Base-by-base conservation (phyloP, 2,888 invertebrate genomes). In the Drosophila rellima region DNA sequence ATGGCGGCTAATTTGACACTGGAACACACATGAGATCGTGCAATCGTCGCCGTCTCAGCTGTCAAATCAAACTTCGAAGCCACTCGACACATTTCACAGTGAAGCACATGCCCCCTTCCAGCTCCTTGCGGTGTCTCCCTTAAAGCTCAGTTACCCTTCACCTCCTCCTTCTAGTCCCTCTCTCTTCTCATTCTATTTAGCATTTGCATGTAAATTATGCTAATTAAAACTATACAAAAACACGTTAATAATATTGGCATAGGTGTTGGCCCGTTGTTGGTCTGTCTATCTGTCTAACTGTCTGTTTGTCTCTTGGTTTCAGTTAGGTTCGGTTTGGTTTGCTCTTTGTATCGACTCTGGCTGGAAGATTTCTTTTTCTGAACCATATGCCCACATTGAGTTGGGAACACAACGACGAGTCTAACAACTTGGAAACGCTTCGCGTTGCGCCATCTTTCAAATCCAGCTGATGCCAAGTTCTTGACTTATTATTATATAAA, bases 181-280 rank as follows among this genome's bases (percentile, higher is more conserved):
- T 57, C 1, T 3, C 26, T 20, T 23, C 11, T 2, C 5, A 33
- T 7, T 39, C 40, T 85, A 68, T 82, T 83, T 88, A 88, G 65
- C 88, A 82, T 77, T 88, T 86, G 77, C 80, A 74, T 77, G 89
- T 74, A 73, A 83, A 88, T 82, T 83, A 83, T 88, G 83, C 70
- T 82, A 83, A 83, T 83, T 86, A 82, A 82, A 86, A 82, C 67
- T 80, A 82, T 67, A 82, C 82, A 85, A 86, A 67, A 88, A 82
- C 77, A 88, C 76, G 80, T 85, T 82, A 78, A 84, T 67, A 84
- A 78, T 65, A 70, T 82, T 79, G 60, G 57, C 71, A 74, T 67
- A 80, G 79, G 88, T 81, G 75, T 84, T 78, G 76, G 64, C 57
- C 63, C 40, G 48, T 51, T 51, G 29, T 62, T 48, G 33, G 7